Evolutionary conservation across 2,113 vertebrate species (phyloP), one percentile per base, ranked within the genome.

Genomic region (Haemorhous mexicanus): DNA sequence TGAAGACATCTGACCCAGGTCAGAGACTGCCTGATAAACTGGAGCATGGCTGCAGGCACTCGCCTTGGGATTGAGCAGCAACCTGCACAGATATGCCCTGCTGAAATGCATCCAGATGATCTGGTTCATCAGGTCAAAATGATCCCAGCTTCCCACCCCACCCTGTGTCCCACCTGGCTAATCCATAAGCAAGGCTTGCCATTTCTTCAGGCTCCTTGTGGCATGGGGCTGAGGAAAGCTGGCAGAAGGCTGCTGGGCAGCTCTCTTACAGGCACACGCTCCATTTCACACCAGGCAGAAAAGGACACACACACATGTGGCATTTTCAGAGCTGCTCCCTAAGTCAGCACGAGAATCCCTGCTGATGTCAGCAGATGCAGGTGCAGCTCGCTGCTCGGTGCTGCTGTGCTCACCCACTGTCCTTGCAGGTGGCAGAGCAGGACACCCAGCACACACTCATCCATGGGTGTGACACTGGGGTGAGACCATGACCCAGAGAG

Each of bases 111-210:
- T 46, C 94, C 43, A 39, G 80, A 79, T 50, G n/a, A 77, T 93
- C 97, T 94, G 84, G 91, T 97, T 96, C 89, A 67, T 84, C 87
- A 28, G 86, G 91, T 55, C 80, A 93, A 85, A 95, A 80, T 5
- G 30, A 87, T 94, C 85, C 93, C 18, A 9, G 28, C 75, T 94
- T 85, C 88, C 35, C 47, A 83, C 86, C 78, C 39, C 44, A 55
- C 61, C 27, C 58, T 41, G 14, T 0, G 3, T 94, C 84, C 89
- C 94, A 63, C 69, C 86, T 49, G 53, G 72, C 77, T 85, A 3
- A 2, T 41, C 50, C 4, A 0, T 18, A 23, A 35, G 39, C 1
- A 3, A 18, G 24, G 43, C 16, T 67, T 8, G 5, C 9, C 28
- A 7, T 35, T 47, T 30, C 59, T 33, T 18, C 1, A 12, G 16